Percentiles rank a stretch among this genome's conserved stretches.
phyloP scores from a whole-genome alignment of 2,888 invertebrate species.

The Ochropacha duplaris region DNA sequence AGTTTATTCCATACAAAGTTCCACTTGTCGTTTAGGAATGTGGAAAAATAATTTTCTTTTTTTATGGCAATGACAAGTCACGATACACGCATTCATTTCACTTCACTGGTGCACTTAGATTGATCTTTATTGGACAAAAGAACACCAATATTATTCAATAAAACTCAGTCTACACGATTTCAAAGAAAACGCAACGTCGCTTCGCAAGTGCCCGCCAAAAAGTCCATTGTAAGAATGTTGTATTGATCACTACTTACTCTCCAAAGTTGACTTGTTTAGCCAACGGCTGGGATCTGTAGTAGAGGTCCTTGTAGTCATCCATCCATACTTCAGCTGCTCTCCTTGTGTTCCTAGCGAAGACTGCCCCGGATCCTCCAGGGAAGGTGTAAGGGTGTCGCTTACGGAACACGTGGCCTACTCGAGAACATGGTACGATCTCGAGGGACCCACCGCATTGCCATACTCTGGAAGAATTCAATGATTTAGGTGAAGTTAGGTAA shows the following conservation, averaged over 20 bases:
- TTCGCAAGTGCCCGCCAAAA: too few species aligned
- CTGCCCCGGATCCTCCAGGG: slow-evolving; percentile 98
- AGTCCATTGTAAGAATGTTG: too few species aligned
- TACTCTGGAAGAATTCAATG: slow-evolving; percentile 83
- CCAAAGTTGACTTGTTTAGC: slow-evolving; percentile 94
- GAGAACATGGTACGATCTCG: slow-evolving; percentile 98
- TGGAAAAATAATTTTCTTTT: too few species aligned
- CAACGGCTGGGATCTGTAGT: slow-evolving; percentile 95
- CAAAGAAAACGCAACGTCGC: too few species aligned
- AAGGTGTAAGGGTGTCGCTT: slow-evolving; percentile 99
- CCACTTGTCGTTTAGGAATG: too few species aligned
- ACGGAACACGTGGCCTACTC: slow-evolving; percentile 96
- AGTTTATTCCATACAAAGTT: too few species aligned
- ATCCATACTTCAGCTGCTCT: slow-evolving; percentile 99
- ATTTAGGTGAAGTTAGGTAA: neutral
- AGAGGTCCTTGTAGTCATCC: slow-evolving; percentile 98
- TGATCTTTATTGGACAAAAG: too few species aligned
- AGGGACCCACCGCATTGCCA: slow-evolving; percentile 99
- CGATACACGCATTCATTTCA: too few species aligned
- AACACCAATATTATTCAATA: too few species aligned
- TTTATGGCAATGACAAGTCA: too few species aligned
- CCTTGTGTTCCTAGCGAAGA: slow-evolving; percentile 97
- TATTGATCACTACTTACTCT: slow-evolving; percentile 94
- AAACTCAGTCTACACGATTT: too few species aligned
- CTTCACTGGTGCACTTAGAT: too few species aligned